These are phyloP conservation scores for Salticus scenicus DNA, from an alignment of 2,888 invertebrate species.

Conservation along the genomic window DNA sequence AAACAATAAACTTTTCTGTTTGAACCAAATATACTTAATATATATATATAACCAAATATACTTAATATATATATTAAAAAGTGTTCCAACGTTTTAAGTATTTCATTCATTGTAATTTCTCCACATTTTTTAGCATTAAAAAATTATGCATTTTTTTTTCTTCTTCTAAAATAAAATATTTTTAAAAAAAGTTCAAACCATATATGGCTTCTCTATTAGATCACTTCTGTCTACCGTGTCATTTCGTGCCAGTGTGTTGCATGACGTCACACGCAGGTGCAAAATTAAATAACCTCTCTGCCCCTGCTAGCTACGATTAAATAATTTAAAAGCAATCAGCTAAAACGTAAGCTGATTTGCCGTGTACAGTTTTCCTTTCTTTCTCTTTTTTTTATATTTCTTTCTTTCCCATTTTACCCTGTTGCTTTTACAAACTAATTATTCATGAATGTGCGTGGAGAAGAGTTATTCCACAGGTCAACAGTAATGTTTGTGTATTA, in stretches of 20 bases:
- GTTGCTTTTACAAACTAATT: conserved; percentile 2
- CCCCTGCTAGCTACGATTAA: conserved; percentile 46
- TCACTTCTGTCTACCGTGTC: too few species aligned
- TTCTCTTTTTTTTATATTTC: neutral
- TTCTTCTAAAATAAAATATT: too few species aligned
- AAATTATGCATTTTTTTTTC: too few species aligned
- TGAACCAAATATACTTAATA: too few species aligned
- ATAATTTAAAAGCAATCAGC: conserved; percentile 68
- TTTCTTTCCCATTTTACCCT: neutral
- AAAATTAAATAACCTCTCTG: conserved; percentile 66
- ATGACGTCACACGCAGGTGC: conserved; percentile 53
- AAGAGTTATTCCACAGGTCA: neutral
- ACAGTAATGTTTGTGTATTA: neutral
- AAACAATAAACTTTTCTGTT: too few species aligned
- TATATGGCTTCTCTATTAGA: too few species aligned
- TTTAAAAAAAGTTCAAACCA: too few species aligned
- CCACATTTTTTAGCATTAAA: too few species aligned
- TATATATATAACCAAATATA: too few species aligned
- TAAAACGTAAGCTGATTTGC: conserved; percentile 63
- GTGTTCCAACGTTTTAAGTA: too few species aligned
- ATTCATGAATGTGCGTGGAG: neutral
- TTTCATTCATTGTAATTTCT: too few species aligned
- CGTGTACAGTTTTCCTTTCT: neutral
- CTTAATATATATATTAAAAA: too few species aligned
- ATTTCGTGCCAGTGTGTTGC: conserved; percentile 22